Base-by-base conservation (phyloP, 2,797 vertebrate genomes). In the Helostoma temminkii region DNA sequence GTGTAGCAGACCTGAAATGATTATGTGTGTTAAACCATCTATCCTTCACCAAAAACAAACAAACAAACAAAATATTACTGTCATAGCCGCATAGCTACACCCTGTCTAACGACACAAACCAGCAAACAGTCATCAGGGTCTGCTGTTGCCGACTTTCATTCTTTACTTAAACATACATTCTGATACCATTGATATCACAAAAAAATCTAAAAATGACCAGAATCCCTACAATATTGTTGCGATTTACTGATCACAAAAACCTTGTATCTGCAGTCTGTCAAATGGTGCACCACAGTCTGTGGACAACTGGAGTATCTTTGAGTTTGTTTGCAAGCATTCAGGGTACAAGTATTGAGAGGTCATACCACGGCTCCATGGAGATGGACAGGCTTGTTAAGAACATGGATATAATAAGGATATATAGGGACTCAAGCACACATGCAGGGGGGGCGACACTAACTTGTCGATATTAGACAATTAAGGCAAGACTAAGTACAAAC, bases 381-480 rank as follows among this genome's bases (percentile, higher is more conserved):
- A 90, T 68, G 54, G 64, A 76, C 47, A 50, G 34, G 53, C 42
- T 61, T 57, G 54, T 66, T 32, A 32, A 74, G 49, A 83, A 43
- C 56, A 53, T 32, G 24, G 62, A 80, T 24, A 57, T 72, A 63
- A 72, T 14, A 45, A 79, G 60, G 67, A 83, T 68, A 66, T 58
- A 77, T 52, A 72, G 24, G 62, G 74, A 54, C 57, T 59, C 16
- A 3, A 42, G 28, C 1, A 9, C 39, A 56, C 66, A 72, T 16
- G 67, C 42, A 6, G 59, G 21, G 59, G 21, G 57, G 52, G 67
- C 11, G 47, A 76, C 49, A 48, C 46, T 60, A 74, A 83, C 69
- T 65, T 81, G 59, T 75, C 68, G 21, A 61, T 80, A 62, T 74
- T 42, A 84, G 81, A 90, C 84, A 92, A 91, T 86, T 75, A 73